Evolutionary conservation across 2,888 invertebrate species (phyloP).

Genomic region (Ernsta delagoae): DNA sequence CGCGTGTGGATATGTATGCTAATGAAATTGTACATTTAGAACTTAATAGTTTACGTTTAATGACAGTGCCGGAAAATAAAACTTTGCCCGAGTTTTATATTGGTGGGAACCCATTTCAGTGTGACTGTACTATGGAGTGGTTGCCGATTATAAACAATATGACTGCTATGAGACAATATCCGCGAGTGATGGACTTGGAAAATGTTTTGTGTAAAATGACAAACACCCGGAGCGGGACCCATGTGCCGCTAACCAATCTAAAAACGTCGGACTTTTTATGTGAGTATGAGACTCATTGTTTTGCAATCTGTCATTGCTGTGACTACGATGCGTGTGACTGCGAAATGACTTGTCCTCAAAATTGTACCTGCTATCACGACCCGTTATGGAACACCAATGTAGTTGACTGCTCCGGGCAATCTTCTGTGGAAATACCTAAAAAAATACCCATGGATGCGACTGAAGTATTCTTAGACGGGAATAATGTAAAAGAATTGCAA

Average conservation of each 20-base stretch:
- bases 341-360: slow-evolving; percentile 97
- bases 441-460: slow-evolving; percentile 97
- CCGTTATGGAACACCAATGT: slow-evolving; percentile 97
- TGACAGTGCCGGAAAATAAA: slow-evolving; percentile 89
- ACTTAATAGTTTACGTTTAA: slow-evolving; percentile 91
- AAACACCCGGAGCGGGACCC: slow-evolving; percentile 91
- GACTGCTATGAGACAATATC: slow-evolving; percentile 92
- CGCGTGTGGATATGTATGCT: slow-evolving; percentile 95
- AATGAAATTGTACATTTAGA: slow-evolving; percentile 94
- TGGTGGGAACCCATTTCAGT: slow-evolving; percentile 96
- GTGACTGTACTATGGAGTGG: slow-evolving; percentile 98
- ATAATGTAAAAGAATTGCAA: slow-evolving; percentile 92
- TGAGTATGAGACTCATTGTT: slow-evolving; percentile 96
- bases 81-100: slow-evolving; percentile 95
- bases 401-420: slow-evolving; percentile 94
- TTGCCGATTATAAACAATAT: slow-evolving; percentile 94
- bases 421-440: slow-evolving; percentile 91
- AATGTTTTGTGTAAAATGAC: slow-evolving; percentile 95
- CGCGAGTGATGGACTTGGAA: slow-evolving; percentile 94
- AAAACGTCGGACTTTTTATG: slow-evolving; percentile 95
- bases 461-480: slow-evolving; percentile 96
- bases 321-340: slow-evolving; percentile 98
- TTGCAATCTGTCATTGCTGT: slow-evolving; percentile 97
- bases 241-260: slow-evolving; percentile 90
- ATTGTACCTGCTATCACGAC: slow-evolving; percentile 97